Conservation (phyloP, 2,888 invertebrate species). For the Allophyes oxyacanthae region DNA sequence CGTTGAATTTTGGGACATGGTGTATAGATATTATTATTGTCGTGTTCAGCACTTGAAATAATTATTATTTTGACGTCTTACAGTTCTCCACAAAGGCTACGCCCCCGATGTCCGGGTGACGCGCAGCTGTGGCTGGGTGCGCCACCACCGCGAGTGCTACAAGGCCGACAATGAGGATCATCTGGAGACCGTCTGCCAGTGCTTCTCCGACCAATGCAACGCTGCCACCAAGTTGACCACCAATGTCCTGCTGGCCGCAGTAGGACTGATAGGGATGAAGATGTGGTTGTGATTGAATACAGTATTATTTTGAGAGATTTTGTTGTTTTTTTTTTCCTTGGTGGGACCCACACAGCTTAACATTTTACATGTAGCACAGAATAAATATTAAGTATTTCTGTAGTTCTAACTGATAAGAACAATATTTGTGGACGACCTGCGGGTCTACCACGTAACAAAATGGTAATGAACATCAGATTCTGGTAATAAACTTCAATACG, state of each 20-base stretch:
- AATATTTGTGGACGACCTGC: too few relatives aligned
- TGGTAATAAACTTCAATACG: too few relatives aligned
- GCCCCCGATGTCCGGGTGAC: slow-evolving; percentile 85
- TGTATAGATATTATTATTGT: too few relatives aligned
- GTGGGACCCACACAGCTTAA: not conserved
- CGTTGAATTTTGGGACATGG: too few relatives aligned
- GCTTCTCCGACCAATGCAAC: slow-evolving; percentile 91
- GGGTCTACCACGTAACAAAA: too few relatives aligned
- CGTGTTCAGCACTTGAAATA: too few relatives aligned
- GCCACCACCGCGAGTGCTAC: slow-evolving; percentile 85
- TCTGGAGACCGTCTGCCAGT: slow-evolving; percentile 90
- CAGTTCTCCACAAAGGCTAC: slow-evolving; percentile 80
- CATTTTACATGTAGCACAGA: too few relatives aligned
- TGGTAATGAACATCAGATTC: too few relatives aligned
- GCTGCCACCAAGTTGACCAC: slow-evolving; percentile 30
- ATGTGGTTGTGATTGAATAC: slow-evolving; percentile 40
- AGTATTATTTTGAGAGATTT: slow-evolving; percentile 40
- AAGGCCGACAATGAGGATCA: slow-evolving; percentile 91
- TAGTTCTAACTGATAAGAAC: too few relatives aligned
- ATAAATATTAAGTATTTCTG: too few relatives aligned
- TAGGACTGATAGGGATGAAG: slow-evolving; percentile 10
- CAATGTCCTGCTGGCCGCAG: not conserved
- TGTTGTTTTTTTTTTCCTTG: slow-evolving; percentile 7
- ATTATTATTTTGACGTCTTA: too few relatives aligned
- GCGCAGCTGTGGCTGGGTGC: slow-evolving; percentile 91